Evolutionary conservation across 2,113 vertebrate species (phyloP).

Genomic region (Heterocephalus glaber): DNA sequence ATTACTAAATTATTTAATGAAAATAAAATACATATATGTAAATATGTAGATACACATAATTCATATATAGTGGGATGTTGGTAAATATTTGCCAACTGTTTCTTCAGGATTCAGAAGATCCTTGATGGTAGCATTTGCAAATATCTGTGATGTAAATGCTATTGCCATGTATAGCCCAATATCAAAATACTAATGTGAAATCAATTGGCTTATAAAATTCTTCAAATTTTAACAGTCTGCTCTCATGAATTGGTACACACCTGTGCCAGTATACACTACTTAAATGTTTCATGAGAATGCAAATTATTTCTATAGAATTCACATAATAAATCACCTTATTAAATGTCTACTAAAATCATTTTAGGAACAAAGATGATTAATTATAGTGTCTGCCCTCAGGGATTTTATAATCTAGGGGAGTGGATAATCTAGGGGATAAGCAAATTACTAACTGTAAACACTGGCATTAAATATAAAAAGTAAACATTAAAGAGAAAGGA

Average conservation of each 20-base stretch:
- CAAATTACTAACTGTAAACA: not conserved
- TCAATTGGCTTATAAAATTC: not conserved
- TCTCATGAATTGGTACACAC: not conserved
- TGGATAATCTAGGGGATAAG: not conserved
- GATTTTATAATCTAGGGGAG: not conserved
- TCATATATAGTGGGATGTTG: not conserved
- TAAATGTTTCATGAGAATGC: not conserved
- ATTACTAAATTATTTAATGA: not conserved
- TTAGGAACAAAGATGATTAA: slow-evolving; percentile 21
- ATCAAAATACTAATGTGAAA: not conserved
- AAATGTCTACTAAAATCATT: slow-evolving; percentile 31
- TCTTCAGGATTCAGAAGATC: not conserved
- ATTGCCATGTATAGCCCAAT: too few species aligned
- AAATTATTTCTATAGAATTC: slow-evolving; percentile 22
- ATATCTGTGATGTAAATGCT: not conserved
- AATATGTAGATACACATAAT: not conserved
- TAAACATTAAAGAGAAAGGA: not conserved
- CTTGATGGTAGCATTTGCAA: not conserved
- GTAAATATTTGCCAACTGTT: not conserved
- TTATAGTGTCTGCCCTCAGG: not conserved
- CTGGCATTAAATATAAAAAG: not conserved
- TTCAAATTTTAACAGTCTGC: not conserved
- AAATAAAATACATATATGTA: not conserved
- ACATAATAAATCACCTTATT: slow-evolving; percentile 25
- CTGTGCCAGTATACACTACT: not conserved